A percentile compares a stretch with the other conserved stretches of the same genome.
These are phyloP conservation scores for Neoaliturus tenellus DNA, from an alignment of 2,888 invertebrate species.

Conservation along the genomic window DNA sequence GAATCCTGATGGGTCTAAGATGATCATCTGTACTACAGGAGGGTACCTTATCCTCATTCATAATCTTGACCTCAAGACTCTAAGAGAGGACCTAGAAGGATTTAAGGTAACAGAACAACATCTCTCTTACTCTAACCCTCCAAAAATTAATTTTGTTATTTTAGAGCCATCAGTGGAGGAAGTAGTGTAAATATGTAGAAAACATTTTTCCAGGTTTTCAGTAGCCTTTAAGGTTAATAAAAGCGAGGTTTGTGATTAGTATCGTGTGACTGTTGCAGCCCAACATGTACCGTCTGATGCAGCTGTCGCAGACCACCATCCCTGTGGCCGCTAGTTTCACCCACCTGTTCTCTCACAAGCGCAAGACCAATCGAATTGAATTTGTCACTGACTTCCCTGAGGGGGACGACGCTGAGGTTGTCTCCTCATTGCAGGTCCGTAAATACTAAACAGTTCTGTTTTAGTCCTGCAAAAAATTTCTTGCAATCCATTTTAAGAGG, in stretches of 20 bases:
- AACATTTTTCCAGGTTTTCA: too few relatives aligned
- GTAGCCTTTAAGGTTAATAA: too few relatives aligned
- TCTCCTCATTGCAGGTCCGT: constrained; percentile 87
- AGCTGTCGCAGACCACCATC: constrained; percentile 87
- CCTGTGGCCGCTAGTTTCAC: constrained; percentile 89
- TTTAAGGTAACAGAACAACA: constrained; percentile 80
- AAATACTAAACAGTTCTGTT: not conserved
- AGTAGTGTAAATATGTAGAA: too few relatives aligned
- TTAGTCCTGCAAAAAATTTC: too few relatives aligned
- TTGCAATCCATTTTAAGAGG: too few relatives aligned
- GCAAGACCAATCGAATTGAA: constrained; percentile 90
- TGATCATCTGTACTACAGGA: constrained; percentile 93
- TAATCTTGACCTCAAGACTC: constrained; percentile 86
- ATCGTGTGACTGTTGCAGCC: constrained; percentile 78
- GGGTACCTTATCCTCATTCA: constrained; percentile 94
- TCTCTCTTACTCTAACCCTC: not conserved
- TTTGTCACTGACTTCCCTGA: constrained; percentile 93
- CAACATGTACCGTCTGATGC: constrained; percentile 92
- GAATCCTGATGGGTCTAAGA: constrained; percentile 89
- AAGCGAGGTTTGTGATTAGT: too few relatives aligned
- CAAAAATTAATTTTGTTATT: not conserved
- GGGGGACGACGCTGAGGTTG: constrained; percentile 91
- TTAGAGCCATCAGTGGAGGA: too few relatives aligned
- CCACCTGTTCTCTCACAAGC: constrained; percentile 84
- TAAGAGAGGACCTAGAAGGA: constrained; percentile 87